Percentiles rank a stretch among this genome's conserved stretches.
phyloP scores from a whole-genome alignment of 2,113 vertebrate species.

The Pelecanus crispus region DNA sequence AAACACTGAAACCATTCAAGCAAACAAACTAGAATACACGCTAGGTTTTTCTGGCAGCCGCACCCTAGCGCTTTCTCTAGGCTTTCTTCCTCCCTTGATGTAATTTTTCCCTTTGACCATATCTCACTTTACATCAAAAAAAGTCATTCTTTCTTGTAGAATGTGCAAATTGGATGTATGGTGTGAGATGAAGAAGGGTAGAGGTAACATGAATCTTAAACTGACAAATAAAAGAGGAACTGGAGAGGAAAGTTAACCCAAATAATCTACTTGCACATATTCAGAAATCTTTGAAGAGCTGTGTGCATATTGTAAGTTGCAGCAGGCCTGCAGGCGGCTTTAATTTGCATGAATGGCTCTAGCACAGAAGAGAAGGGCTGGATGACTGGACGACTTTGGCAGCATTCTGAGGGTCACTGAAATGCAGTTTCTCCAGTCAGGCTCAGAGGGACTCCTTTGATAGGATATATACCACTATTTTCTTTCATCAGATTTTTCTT shows the following conservation, averaged over 20 bases:
- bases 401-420: constrained; percentile 22
- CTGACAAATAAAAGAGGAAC: not conserved
- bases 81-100: not conserved
- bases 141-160: not conserved
- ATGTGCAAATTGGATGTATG: constrained; percentile 29
- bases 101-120: constrained; percentile 38
- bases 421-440: constrained; percentile 26
- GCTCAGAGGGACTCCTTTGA: not conserved
- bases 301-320: constrained; percentile 37
- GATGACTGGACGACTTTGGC: constrained; percentile 32
- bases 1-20: constrained; percentile 10
- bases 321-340: constrained; percentile 51
- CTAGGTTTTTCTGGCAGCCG: not conserved
- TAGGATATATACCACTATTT: not conserved
- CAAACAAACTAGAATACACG: not conserved
- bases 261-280: not conserved
- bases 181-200: not conserved
- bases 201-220: not conserved
- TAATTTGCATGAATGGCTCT: constrained; percentile 57
- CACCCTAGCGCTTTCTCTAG: not conserved
- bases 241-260: constrained; percentile 2
- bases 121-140: constrained; percentile 38
- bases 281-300: constrained; percentile 34
- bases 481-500: not conserved
- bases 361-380: not conserved